These are phyloP conservation scores for Schizopygopsis malacanthus DNA, from an alignment of 2,797 vertebrate genomes.

Conservation along the genomic window DNA sequence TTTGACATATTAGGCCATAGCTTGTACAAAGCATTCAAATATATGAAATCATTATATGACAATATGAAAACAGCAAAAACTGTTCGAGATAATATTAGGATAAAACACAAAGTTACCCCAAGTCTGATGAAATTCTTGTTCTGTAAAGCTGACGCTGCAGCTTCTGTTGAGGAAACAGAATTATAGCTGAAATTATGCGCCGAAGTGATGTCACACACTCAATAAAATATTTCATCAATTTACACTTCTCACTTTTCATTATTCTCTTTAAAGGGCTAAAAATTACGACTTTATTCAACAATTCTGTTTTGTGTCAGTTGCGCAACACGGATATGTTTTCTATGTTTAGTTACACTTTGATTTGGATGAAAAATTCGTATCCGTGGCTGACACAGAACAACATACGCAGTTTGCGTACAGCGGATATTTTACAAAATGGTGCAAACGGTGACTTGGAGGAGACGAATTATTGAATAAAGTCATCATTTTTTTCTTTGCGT, in stretches of 20 bases:
- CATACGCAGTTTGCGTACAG: no score
- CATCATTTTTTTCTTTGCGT: no score
- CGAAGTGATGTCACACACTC: neutral
- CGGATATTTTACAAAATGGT: no score
- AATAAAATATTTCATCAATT: neutral
- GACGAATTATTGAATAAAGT: no score
- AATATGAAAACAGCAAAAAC: neutral
- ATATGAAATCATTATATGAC: neutral
- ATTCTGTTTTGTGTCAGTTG: no score
- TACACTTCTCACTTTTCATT: neutral
- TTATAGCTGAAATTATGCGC: neutral
- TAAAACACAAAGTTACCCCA: constrained; percentile 28
- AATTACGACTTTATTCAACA: no score
- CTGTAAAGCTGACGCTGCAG: constrained; percentile 40
- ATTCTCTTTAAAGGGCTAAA: neutral
- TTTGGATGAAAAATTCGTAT: no score
- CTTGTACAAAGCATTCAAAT: neutral
- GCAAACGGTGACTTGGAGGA: no score
- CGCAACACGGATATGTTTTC: no score
- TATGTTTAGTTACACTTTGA: no score
- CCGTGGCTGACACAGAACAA: no score
- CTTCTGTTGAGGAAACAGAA: constrained; percentile 47
- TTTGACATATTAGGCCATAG: neutral
- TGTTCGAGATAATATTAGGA: neutral
- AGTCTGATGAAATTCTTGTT: constrained; percentile 39